Percentiles rank a stretch among this genome's conserved stretches.
phyloP scores from a whole-genome alignment of 2,888 invertebrate genomes.

The Melieria crassipennis region DNA sequence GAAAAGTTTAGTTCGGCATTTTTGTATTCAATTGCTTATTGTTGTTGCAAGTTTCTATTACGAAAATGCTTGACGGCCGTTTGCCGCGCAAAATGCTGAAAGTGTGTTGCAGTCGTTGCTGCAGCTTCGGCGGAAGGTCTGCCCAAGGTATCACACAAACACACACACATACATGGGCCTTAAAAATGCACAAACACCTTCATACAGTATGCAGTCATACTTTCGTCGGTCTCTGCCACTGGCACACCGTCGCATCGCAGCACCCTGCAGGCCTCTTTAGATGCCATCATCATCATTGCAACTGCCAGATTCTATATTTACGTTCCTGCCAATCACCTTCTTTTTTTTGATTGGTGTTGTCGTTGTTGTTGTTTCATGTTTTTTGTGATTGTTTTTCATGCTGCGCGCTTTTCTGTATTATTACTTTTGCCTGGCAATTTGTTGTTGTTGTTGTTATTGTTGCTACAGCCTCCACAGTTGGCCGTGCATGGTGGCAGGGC shows the following conservation, averaged over 20 bases:
- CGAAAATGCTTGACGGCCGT: too few species aligned
- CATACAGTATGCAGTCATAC: background rate
- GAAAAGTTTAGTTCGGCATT: too few species aligned
- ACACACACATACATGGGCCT: background rate
- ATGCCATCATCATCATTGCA: background rate
- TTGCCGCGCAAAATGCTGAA: background rate
- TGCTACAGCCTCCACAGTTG: slow-evolving; percentile 45
- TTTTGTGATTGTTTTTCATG: background rate
- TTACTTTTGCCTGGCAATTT: background rate
- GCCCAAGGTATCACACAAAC: background rate
- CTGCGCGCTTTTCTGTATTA: slow-evolving; percentile 10
- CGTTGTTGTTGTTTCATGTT: slow-evolving; percentile 12
- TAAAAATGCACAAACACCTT: background rate
- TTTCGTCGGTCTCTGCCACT: background rate
- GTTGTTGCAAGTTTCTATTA: too few species aligned
- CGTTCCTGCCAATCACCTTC: slow-evolving; percentile 20
- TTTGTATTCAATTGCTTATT: too few species aligned
- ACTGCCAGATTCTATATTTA: slow-evolving; percentile 18
- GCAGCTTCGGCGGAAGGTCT: background rate
- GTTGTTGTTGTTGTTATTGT: slow-evolving; percentile 28
- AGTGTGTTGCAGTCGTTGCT: background rate
- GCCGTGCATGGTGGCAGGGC: too few species aligned
- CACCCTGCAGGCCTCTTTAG: background rate
- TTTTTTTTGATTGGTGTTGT: slow-evolving; percentile 27
- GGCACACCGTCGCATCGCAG: too few species aligned